Evolutionary conservation across 2,113 vertebrate genomes (phyloP), one percentile per base, ranked within the genome.

Genomic region (Monarcha castaneiventris): DNA sequence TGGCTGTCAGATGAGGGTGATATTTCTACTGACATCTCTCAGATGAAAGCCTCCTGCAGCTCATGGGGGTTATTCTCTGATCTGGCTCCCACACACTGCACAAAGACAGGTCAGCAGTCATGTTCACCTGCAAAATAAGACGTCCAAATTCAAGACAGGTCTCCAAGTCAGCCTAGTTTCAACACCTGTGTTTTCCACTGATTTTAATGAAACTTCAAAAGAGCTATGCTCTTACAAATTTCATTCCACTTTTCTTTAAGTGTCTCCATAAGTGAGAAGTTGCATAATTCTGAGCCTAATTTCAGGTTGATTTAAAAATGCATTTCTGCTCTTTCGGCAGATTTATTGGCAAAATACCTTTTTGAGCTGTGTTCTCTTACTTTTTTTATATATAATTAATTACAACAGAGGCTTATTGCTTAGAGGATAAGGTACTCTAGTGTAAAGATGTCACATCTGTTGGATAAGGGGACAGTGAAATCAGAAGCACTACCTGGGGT

Each of bases 301-400:
- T 94, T 81, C 77, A 75, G 41, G 8, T 33, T 61, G 71, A 78
- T 85, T 61, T 84, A 44, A 91, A 87, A 87, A 81, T 32, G 5
- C 30, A 9, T 17, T 69, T 85, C 67, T 93, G 29, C 33, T 93
- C 55, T 87, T 87, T 54, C 5, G 10, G 25, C 37, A 93, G 29
- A 17, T 89, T 75, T 87, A 87, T 88, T 80, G 59, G 62, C 51
- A 89, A 95, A 91, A 79, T 59, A 69, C 4, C 5, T 89, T 91
- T 82, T 51, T 85, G 29, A 91, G 35, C 16, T 72, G 41, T 51
- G 20, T 66, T 82, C 77, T 73, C 44, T 79, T 94, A 23, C 30
- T 44, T 94, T 89, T 37, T 90, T 43, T 10, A 46, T 69, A 43
- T 66, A 54, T 61, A 94, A 94, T 72, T 95, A 93, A 82, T 75